Evolutionary conservation across 2,888 invertebrate genomes (phyloP).

Genomic region (Philonicus albiceps): DNA sequence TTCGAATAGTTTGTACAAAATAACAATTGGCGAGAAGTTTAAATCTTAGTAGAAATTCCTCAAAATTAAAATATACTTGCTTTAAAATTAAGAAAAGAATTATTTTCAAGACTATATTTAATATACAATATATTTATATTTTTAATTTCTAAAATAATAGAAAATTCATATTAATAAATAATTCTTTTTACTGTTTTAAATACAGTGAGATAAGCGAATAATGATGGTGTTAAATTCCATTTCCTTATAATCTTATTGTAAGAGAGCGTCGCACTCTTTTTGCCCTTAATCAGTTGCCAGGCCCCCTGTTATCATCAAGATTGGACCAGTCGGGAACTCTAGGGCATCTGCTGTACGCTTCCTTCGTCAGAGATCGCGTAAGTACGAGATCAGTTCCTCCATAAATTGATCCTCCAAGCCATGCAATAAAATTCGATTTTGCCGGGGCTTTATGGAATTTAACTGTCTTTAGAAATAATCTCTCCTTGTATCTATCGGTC

Average conservation of each 20-base stretch:
- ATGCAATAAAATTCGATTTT: conserved; percentile 82
- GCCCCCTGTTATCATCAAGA: conserved; percentile 58
- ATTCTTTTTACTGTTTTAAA: not conserved
- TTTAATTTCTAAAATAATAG: not conserved
- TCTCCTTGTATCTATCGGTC: conserved; percentile 69
- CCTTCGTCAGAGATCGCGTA: conserved; percentile 76
- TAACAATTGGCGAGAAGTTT: not conserved
- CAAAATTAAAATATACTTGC: no score
- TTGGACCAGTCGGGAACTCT: conserved; percentile 84
- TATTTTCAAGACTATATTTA: no score
- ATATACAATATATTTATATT: no score
- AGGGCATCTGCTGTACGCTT: conserved; percentile 74
- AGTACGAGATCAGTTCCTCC: conserved; percentile 78
- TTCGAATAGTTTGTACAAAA: not conserved
- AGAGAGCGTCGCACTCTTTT: not conserved
- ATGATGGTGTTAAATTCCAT: not conserved
- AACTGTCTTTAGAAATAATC: conserved; percentile 71
- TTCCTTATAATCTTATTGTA: not conserved
- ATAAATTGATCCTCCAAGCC: conserved; percentile 86
- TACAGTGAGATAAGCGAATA: not conserved
- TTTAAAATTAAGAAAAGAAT: no score
- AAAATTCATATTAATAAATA: not conserved
- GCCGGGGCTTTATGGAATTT: conserved; percentile 84
- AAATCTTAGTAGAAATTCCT: not conserved
- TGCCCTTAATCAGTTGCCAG: conserved; percentile 45